Percentiles rank a stretch among this genome's conserved stretches.
Evolutionary conservation across 2,797 vertebrate species (phyloP).

Genomic region (Lycodopsis pacificus): DNA sequence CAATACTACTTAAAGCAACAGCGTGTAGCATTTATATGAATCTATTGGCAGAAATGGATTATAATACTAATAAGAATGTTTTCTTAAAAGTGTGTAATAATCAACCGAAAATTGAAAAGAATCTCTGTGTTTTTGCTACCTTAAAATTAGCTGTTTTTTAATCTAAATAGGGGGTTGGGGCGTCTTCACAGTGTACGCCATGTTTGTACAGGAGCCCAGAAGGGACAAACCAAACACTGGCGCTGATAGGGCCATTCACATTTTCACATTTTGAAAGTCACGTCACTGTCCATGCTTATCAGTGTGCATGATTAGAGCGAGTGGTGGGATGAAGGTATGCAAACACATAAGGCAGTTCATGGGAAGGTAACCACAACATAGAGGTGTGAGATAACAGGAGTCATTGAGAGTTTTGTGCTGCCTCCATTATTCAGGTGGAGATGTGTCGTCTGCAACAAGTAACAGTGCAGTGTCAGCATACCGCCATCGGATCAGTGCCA

Average conservation of each 20-base stretch:
- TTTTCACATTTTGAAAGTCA: background rate
- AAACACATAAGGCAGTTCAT: constrained; percentile 44
- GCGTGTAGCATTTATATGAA: background rate
- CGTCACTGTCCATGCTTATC: background rate
- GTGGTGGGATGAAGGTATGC: constrained; percentile 4
- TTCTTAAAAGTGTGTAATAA: background rate
- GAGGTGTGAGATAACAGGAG: constrained; percentile 21
- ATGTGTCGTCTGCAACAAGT: background rate
- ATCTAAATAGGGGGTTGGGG: no score
- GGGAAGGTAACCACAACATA: constrained; percentile 20
- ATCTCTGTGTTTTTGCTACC: background rate
- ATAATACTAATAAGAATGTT: background rate
- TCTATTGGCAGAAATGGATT: background rate
- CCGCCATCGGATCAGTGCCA: background rate
- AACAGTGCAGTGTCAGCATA: background rate
- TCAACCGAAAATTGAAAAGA: background rate
- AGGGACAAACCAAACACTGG: no score
- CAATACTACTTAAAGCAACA: background rate
- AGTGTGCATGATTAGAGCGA: constrained; percentile 12
- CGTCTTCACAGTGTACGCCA: no score
- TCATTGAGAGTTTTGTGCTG: constrained; percentile 7
- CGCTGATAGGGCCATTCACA: no score
- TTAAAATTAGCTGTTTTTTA: no score
- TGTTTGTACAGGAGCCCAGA: no score
- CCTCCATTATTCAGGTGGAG: constrained; percentile 1